Base-by-base conservation (phyloP, 2,113 vertebrate genomes). In the Haliaeetus leucogaster region DNA sequence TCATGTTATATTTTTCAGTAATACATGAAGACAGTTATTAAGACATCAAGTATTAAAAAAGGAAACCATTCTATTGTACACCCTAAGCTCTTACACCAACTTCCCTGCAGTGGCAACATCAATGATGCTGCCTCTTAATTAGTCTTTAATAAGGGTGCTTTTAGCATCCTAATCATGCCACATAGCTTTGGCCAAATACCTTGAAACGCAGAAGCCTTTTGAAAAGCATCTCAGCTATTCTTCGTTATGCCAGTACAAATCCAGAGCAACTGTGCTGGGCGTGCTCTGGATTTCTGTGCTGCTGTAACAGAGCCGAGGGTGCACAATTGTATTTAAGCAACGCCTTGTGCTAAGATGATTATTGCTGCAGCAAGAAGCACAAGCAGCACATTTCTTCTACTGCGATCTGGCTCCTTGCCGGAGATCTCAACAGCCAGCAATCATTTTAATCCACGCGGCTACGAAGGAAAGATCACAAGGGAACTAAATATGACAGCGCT, bases 1-100 rank as follows among this genome's bases (percentile, higher is more conserved):
- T 65, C 62, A 40, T 21, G 23, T 82, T 82, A 17, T 27, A 70
- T 89, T 95, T 42, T 19, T 52, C 84, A 61, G 30, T 65, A 80
- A 82, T 32, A 50, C 38, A 45, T 0, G 5, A 59, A 91, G 93
- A 85, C 89, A 91, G 91, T 77, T 82, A 94, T 95, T 95, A 91
- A 95, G 86, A 91, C 82, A 89, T 86, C 86, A 80, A 77, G 70
- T 22, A 84, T 62, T 79, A 45, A 77, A 73, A 92, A 77, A 66
- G 27, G 84, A 72, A 95, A 62, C 27, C 45, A 36, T 68, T 58
- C 86, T 68, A 72, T 68, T 72, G 30, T 50, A 70, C 78, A 48
- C 48, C 58, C 82, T 22, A 13, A 78, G 53, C 71, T 89, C 78
- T 43, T 20, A 27, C 13, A 52, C 45, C 70, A 79, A 13, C 83